These are phyloP conservation scores for Nesidiocoris tenuis DNA, from an alignment of 2,888 invertebrate genomes.

Conservation along the genomic window DNA sequence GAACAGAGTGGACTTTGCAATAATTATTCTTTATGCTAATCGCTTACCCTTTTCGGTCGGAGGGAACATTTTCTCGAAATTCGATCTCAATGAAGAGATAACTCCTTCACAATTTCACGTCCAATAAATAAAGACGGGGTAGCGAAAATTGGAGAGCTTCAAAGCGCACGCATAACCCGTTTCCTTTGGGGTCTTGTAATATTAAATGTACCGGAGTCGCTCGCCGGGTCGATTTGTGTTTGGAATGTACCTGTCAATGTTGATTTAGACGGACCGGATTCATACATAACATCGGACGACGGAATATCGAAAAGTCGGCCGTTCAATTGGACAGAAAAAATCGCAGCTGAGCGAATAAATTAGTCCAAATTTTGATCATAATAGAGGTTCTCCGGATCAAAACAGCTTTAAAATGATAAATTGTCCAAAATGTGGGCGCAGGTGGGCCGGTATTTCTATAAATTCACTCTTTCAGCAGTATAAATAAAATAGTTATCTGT, in stretches of 20 bases:
- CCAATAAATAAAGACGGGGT: constrained; percentile 27
- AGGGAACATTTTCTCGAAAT: constrained; percentile 3
- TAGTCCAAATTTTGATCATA: no score
- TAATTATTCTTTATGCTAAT: constrained; percentile 34
- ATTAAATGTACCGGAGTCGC: background rate
- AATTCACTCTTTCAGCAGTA: no score
- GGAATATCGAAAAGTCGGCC: background rate
- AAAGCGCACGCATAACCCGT: background rate
- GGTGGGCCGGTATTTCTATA: no score
- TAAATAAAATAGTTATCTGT: no score
- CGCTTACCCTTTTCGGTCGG: constrained; percentile 12
- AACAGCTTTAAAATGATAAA: background rate
- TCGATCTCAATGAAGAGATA: constrained; percentile 33
- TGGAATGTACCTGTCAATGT: background rate
- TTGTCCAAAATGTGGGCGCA: no score
- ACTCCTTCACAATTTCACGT: constrained; percentile 16
- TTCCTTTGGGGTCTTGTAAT: background rate
- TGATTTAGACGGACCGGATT: background rate
- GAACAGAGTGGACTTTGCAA: constrained; percentile 10
- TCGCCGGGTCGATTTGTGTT: background rate
- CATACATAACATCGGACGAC: background rate
- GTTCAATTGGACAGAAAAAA: background rate
- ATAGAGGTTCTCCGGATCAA: background rate
- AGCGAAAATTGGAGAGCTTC: background rate
- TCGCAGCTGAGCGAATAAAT: background rate